A percentile compares a stretch with the other conserved stretches of the same genome.
Conservation (phyloP, 1,140 invertebrate species). For the Drosophila insularis region DNA sequence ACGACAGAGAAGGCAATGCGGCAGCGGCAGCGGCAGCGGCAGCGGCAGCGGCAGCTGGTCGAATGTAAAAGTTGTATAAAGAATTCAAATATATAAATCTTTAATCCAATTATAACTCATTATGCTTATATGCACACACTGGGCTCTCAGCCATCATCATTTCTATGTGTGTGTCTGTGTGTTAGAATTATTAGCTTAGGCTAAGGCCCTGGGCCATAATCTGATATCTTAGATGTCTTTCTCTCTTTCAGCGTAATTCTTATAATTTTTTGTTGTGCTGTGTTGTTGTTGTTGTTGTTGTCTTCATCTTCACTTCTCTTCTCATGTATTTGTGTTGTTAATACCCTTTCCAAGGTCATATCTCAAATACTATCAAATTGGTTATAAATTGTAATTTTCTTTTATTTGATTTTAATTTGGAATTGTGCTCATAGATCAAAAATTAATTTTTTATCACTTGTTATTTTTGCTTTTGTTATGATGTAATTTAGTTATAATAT, state of each 20-base stretch:
- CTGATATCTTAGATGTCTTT: slow-evolving; percentile 75
- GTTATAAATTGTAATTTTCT: no score
- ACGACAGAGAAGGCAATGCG: slow-evolving; percentile 27
- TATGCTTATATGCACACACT: slow-evolving; percentile 73
- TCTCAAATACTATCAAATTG: background rate
- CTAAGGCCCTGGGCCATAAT: slow-evolving; percentile 68
- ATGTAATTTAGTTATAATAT: no score
- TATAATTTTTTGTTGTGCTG: slow-evolving; percentile 55
- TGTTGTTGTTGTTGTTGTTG: slow-evolving; percentile 31
- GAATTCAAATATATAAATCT: slow-evolving; percentile 73
- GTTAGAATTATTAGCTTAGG: slow-evolving; percentile 70
- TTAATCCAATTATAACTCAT: slow-evolving; percentile 80
- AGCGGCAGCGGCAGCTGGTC: slow-evolving; percentile 28
- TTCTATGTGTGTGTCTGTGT: slow-evolving; percentile 12
- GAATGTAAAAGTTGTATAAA: slow-evolving; percentile 53
- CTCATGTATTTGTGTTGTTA: background rate
- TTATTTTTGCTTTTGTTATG: no score
- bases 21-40: slow-evolving; percentile 4
- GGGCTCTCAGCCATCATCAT: slow-evolving; percentile 25
- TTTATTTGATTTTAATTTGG: no score
- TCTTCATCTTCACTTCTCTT: background rate
- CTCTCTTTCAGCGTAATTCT: slow-evolving; percentile 69
- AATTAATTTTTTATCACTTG: no score
- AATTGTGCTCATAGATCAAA: no score
- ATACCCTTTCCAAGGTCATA: background rate